Base-by-base conservation (phyloP, 2,797 vertebrate genomes). In the Gymnoscopelus microlampas region DNA sequence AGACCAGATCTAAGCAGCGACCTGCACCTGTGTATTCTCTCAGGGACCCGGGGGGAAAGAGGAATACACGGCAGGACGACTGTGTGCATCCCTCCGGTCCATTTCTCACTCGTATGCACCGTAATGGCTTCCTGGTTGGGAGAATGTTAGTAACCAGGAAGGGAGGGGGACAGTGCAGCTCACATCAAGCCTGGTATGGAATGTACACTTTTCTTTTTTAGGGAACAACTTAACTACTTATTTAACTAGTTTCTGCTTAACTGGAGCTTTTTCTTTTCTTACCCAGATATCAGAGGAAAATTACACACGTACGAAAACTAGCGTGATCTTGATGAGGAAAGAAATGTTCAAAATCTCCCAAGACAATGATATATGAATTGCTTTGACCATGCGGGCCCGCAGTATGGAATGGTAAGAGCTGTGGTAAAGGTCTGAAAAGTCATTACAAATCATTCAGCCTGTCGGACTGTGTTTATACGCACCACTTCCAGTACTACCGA, bases 381-480 rank as follows among this genome's bases (percentile, higher is more conserved):
- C 68, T 85, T 79, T 78, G 77, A 83, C 79, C 73, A 74, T 70
- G 69, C 57, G 62, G 68, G 70, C 70, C 39, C 71, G 48, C 47
- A 71, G 81, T 73, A 61, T 23, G 64, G 62, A 85, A 68, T 57
- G 56, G 73, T 62, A 14, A 53, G 7, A 10, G 59, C 72, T 85
- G 74, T 72, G 79, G 80, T 85, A 78, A 76, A 76, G 73, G 78
- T 84, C 87, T 89, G 84, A 87, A 84, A 87, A 88, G 82, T 84
- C 84, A 81, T 85, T 87, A 79, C 79, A 73, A 87, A 88, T 89
- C 84, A 86, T 85, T 87, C 82, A 82, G 83, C 70, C 74, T 85
- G 84, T 90, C 80, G 23, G 19, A 75, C 53, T 80, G 74, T 87
- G 87, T 92, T 89, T 89, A 89, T 77, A 73, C 54, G 59, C 81